A percentile compares a stretch with the other conserved stretches of the same genome.
Evolutionary conservation across 2,113 vertebrate genomes (phyloP).

Genomic region (Chaenocephalus aceratus): DNA sequence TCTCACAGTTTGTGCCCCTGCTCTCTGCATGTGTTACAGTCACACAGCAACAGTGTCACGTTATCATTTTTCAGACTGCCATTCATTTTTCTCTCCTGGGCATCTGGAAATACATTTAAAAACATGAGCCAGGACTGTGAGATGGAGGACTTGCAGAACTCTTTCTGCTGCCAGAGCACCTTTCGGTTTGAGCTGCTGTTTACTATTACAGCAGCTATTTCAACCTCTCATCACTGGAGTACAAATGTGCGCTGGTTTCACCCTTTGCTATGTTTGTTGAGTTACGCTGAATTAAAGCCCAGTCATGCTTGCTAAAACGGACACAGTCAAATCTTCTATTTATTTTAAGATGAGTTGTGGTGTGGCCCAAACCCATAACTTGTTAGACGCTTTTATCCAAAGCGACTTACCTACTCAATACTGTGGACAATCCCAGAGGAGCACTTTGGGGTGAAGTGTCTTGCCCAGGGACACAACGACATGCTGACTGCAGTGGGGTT

Average conservation of each 20-base stretch:
- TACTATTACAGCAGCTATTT: slow-evolving; percentile 16
- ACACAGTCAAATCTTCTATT: slow-evolving; percentile 43
- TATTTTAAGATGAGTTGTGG: slow-evolving; percentile 53
- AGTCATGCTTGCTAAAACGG: slow-evolving; percentile 1
- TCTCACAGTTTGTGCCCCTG: not conserved
- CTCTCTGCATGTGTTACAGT: not conserved
- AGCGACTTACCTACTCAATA: too few species aligned
- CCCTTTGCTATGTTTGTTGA: not conserved
- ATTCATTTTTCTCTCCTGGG: slow-evolving; percentile 5
- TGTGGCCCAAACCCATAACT: slow-evolving; percentile 39
- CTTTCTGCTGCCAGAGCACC: slow-evolving; percentile 58
- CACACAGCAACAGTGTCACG: slow-evolving; percentile 8
- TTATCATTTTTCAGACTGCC: slow-evolving; percentile 7
- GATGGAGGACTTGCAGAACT: slow-evolving; percentile 9
- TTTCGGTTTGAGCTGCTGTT: slow-evolving; percentile 45
- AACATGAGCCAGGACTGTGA: slow-evolving; percentile 31
- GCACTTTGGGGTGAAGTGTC: too few species aligned
- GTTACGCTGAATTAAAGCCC: not conserved
- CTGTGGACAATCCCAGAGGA: too few species aligned
- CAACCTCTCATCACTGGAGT: not conserved
- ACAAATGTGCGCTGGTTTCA: slow-evolving; percentile 9
- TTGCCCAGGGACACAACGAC: too few species aligned
- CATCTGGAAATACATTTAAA: slow-evolving; percentile 61
- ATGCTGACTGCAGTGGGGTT: too few species aligned
- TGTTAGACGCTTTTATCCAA: too few species aligned